phyloP scores from a whole-genome alignment of 2,888 invertebrate species.

The Maniola hyperantus region DNA sequence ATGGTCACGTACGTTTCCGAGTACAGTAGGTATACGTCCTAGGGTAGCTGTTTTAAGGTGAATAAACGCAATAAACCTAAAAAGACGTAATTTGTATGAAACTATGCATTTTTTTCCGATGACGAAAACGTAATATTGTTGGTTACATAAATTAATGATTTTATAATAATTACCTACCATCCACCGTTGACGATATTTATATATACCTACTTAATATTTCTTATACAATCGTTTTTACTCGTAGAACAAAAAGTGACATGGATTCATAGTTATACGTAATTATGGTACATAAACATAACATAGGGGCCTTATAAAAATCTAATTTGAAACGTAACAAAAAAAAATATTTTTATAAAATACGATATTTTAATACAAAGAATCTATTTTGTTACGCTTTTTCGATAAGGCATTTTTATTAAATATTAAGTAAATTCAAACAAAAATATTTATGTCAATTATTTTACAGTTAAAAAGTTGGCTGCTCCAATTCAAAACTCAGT shows the following conservation, averaged over 20 bases:
- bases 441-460: constrained; percentile 15
- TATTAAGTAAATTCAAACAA: constrained; percentile 45
- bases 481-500: constrained; percentile 28
- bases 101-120: no score
- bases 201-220: no score
- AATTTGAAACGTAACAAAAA: constrained; percentile 59
- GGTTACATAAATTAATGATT: not conserved
- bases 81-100: not conserved
- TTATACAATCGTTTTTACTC: constrained; percentile 41
- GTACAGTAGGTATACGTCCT: no score
- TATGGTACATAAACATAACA: constrained; percentile 64
- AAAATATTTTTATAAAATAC: constrained; percentile 68
- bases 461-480: constrained; percentile 23
- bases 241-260: constrained; percentile 51
- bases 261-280: constrained; percentile 73
- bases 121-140: not conserved
- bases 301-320: constrained; percentile 70
- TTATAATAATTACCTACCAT: not conserved
- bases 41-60: no score
- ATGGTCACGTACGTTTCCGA: no score
- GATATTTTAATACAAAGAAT: constrained; percentile 65
- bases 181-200: not conserved
- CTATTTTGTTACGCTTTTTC: constrained; percentile 80
- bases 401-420: constrained; percentile 60
- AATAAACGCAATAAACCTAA: no score